Evolutionary conservation across 2,113 vertebrate genomes (phyloP), one percentile per base, ranked within the genome.

Genomic region (Dendropsophus ebraccatus): DNA sequence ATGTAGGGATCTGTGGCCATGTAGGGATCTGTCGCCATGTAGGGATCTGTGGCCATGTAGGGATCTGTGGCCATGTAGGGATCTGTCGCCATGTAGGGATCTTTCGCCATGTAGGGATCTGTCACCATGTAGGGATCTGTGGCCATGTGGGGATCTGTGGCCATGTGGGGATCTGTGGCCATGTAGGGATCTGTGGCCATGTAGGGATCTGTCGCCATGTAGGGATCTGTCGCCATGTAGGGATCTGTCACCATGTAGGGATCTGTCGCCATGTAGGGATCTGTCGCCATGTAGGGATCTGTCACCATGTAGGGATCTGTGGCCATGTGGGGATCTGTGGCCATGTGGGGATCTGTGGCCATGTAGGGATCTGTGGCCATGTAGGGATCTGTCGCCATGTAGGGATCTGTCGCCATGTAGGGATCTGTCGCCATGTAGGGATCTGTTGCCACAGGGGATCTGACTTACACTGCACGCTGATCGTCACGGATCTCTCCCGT

Each of bases 401-500:
- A 2, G 58, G 3, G 21, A 1, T 9, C 8, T 1, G 16, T 4
- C 45, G n/a, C n/a, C n/a, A n/a, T n/a, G 41, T 8, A 41, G 41
- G 8, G 8, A 41, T 41, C 41, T 41, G 41, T 8, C 41, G 56
- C 11, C 56, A 21, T 25, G 56, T 60, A 21, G 13, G 9, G 25
- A 3, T 13, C 25, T 25, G 58, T 3, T 4, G 0, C 0, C 58
- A 28, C 25, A 1, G 2, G 58, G 3, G 21, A 1, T 9, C 8
- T 1, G 16, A 91, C 97, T 95, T 88, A 98, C 97, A 96, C 87
- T 97, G 96, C 87, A 98, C 95, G 50, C 92, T 96, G 87, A 98
- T 92, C 17, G 95, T 96, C 90, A 97, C 76, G 0, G 95, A 94
- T 19, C 94, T 96, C 91, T 97, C 96, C 83, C 93, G 94, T 30